Conservation (phyloP, 2,888 invertebrate species). For the Blomia tropicalis region DNA sequence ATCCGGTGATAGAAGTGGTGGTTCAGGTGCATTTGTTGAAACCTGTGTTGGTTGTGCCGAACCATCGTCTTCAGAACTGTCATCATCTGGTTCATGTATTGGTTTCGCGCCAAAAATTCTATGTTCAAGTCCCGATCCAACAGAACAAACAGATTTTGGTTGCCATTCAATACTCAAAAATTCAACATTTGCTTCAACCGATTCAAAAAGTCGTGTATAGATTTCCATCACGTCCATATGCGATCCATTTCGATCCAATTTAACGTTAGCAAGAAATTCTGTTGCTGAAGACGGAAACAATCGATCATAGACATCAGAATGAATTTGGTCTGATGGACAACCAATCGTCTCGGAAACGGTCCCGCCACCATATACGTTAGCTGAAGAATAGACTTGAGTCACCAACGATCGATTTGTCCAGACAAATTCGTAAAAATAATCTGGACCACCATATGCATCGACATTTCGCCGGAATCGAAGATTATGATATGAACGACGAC, state of each 20-base stretch:
- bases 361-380: not conserved
- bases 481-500: not conserved
- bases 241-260: not conserved
- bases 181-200: slow-evolving; percentile 6
- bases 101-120: slow-evolving; percentile 1
- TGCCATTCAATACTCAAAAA: slow-evolving; percentile 9
- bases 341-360: not conserved
- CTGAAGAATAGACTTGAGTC: not conserved
- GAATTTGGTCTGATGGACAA: slow-evolving; percentile 6
- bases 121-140: not conserved
- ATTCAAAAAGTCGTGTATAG: not conserved
- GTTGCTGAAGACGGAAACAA: not conserved
- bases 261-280: not conserved
- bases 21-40: not conserved
- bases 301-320: not conserved
- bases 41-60: no score
- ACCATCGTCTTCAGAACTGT: not conserved
- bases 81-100: not conserved
- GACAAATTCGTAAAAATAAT: slow-evolving; percentile 14
- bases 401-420: slow-evolving; percentile 17
- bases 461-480: not conserved
- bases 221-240: slow-evolving; percentile 4
- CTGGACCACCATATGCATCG: not conserved
- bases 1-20: not conserved
- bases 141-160: not conserved